These are phyloP conservation scores for Spilosoma lubricipeda DNA, from an alignment of 2,888 invertebrate species.

Conservation along the genomic window DNA sequence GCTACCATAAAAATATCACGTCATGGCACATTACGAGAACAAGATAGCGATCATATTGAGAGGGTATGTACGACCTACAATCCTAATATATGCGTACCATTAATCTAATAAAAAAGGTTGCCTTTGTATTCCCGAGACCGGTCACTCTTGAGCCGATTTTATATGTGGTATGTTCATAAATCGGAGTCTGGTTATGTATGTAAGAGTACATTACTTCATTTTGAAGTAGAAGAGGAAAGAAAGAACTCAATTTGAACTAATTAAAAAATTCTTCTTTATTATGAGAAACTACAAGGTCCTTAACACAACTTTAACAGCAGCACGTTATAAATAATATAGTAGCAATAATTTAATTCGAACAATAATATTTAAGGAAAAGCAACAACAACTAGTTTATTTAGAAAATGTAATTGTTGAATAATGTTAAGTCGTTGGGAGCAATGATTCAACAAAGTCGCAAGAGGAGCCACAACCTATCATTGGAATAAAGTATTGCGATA, in stretches of 20 bases:
- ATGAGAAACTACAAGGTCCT: neutral
- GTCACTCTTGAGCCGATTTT: conserved; percentile 15
- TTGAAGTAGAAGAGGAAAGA: neutral
- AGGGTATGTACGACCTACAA: conserved; percentile 23
- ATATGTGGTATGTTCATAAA: conserved; percentile 21
- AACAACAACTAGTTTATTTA: neutral
- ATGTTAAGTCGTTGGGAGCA: neutral
- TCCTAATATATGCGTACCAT: conserved; percentile 25
- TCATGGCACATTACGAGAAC: conserved; percentile 25
- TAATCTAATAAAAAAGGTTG: conserved; percentile 33
- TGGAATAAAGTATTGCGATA: no score
- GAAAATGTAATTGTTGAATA: neutral
- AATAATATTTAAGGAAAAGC: no score
- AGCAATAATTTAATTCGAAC: neutral
- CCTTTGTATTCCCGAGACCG: conserved; percentile 16
- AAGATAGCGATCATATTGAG: conserved; percentile 28
- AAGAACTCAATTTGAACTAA: neutral
- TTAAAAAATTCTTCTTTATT: neutral
- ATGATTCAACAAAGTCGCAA: neutral
- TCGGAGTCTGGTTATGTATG: neutral
- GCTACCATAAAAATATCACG: conserved; percentile 35
- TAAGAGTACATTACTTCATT: neutral
- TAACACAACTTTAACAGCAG: no score
- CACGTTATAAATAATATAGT: neutral
- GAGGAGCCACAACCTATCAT: neutral